Evolutionary conservation across 2,113 vertebrate genomes (phyloP).

Genomic region (Percopsis transmontana): DNA sequence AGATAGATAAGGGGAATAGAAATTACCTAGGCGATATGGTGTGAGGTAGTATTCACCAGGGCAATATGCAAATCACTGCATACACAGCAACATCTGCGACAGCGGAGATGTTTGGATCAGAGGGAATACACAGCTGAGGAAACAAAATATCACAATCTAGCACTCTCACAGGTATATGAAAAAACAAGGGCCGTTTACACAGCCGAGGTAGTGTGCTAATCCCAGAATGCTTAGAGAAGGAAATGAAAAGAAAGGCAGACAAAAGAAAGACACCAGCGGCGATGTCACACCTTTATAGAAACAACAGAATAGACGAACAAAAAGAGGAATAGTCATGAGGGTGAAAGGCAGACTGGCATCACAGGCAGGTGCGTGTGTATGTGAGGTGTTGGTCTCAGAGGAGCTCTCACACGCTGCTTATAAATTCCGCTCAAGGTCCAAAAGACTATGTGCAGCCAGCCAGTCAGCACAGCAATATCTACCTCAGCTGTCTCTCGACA

Average conservation of each 20-base stretch:
- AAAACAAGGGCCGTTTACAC: constrained; percentile 53
- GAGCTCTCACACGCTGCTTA: constrained; percentile 17
- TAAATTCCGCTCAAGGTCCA: constrained; percentile 58
- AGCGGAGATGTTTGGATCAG: constrained; percentile 15
- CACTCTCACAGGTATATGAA: constrained; percentile 54
- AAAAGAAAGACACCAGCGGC: neutral
- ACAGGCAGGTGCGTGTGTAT: constrained; percentile 1
- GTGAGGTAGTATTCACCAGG: neutral
- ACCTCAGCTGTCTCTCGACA: constrained; percentile 11
- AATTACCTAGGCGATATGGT: neutral
- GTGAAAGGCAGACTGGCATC: constrained; percentile 4
- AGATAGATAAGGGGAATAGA: neutral
- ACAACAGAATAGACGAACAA: neutral
- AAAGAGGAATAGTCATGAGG: constrained; percentile 2
- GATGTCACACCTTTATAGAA: constrained; percentile 4
- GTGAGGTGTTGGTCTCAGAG: constrained; percentile 16
- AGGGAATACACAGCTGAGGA: constrained; percentile 52
- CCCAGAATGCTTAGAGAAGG: constrained; percentile 4
- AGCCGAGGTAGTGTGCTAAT: constrained; percentile 50
- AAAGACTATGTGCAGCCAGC: constrained; percentile 12
- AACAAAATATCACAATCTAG: constrained; percentile 54
- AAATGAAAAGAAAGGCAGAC: neutral
- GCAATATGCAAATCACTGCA: constrained; percentile 17
- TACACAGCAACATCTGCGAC: constrained; percentile 10
- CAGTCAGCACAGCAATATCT: constrained; percentile 7